A percentile compares a stretch with the other conserved stretches of the same genome.
Conservation (phyloP, 2,888 invertebrate species). For the Alloplasta piceator region DNA sequence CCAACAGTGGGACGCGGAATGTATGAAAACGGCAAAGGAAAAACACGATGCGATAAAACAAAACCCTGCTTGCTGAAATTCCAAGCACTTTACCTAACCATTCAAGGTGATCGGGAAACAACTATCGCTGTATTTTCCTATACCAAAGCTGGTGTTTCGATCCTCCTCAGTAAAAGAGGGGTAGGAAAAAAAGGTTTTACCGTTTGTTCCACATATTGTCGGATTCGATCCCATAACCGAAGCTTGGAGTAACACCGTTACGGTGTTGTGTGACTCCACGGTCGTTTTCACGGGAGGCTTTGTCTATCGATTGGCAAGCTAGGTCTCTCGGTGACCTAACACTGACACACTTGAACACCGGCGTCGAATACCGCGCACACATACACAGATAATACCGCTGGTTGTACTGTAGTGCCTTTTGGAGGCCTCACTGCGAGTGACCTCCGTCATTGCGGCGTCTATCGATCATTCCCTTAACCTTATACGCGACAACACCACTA, state of each 20-base stretch:
- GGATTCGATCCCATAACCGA: no score
- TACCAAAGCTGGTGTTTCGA: no score
- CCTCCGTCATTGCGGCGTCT: constrained; percentile 70
- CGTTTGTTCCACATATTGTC: no score
- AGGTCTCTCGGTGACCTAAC: constrained; percentile 79
- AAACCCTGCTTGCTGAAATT: no score
- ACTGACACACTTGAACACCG: constrained; percentile 80
- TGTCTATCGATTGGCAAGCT: constrained; percentile 78
- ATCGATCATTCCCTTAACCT: constrained; percentile 69
- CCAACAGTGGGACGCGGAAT: no score
- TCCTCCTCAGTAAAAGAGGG: no score
- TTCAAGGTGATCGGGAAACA: no score
- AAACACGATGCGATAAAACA: no score
- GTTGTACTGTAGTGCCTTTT: constrained; percentile 2
- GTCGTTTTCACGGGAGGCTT: constrained; percentile 57
- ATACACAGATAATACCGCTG: constrained; percentile 4
- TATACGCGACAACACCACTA: constrained; percentile 59
- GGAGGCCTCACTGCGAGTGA: constrained; percentile 65
- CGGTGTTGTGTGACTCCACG: constrained; percentile 34
- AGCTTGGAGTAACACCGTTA: neutral
- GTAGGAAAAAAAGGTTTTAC: no score
- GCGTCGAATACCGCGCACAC: constrained; percentile 50
- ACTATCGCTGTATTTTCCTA: no score
- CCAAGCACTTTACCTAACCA: no score
- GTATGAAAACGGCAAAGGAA: no score